Conservation (phyloP, 2,797 vertebrate species). For the Amblyopsis hoosieri region DNA sequence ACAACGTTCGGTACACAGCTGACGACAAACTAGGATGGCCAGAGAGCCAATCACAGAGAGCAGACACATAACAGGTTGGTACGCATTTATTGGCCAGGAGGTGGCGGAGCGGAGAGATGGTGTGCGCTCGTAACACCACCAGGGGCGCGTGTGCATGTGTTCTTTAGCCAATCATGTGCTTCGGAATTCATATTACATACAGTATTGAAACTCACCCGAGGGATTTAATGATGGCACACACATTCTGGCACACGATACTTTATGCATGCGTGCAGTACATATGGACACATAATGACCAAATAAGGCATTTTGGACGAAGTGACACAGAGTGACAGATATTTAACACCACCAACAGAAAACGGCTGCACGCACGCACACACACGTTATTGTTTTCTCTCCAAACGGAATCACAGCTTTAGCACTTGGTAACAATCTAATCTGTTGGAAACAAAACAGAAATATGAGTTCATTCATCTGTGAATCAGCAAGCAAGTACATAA, state of each 20-base stretch:
- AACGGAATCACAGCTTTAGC: slow-evolving; percentile 7
- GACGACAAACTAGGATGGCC: background rate
- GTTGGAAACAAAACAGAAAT: background rate
- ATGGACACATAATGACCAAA: background rate
- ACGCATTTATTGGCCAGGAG: too few relatives aligned
- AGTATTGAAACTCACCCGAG: too few relatives aligned
- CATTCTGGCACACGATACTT: background rate
- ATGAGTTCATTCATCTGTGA: slow-evolving; percentile 13
- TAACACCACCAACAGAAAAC: background rate
- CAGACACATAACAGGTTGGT: background rate
- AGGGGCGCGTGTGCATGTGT: too few relatives aligned
- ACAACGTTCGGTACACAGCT: too few relatives aligned
- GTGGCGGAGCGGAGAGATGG: too few relatives aligned
- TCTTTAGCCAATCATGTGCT: too few relatives aligned
- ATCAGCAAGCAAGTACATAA: slow-evolving; percentile 1
- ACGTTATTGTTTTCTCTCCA: slow-evolving; percentile 8
- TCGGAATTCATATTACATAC: too few relatives aligned
- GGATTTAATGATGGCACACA: too few relatives aligned
- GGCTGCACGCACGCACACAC: slow-evolving; percentile 1
- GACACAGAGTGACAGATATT: slow-evolving; percentile 24
- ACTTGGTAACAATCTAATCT: background rate
- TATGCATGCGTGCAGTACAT: background rate
- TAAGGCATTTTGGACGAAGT: background rate
- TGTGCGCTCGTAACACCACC: too few relatives aligned
- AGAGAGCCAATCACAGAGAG: slow-evolving; percentile 5